These are phyloP conservation scores for Meleagris gallopavo DNA, from an alignment of 2,113 vertebrate species.

Conservation along the genomic window DNA sequence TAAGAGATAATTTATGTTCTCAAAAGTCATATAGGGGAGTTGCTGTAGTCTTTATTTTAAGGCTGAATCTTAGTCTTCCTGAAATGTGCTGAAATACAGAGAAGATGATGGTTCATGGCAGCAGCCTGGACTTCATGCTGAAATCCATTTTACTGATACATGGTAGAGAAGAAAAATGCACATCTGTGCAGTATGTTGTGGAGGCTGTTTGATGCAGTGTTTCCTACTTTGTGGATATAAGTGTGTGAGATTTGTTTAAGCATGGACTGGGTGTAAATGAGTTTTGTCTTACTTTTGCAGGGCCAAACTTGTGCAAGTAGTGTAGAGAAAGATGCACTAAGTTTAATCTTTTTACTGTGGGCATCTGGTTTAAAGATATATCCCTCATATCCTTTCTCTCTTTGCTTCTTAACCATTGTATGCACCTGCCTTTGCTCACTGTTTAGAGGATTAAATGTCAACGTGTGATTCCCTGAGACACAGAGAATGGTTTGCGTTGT, in stretches of 20 bases:
- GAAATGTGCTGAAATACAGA: neutral
- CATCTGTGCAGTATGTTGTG: neutral
- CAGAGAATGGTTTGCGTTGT: neutral
- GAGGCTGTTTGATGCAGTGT: neutral
- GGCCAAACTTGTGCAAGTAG: neutral
- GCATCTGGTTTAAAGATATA: neutral
- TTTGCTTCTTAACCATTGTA: neutral
- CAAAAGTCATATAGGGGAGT: constrained; percentile 7
- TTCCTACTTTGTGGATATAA: neutral
- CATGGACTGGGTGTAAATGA: neutral
- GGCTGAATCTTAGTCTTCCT: neutral
- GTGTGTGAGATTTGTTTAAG: neutral
- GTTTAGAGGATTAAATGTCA: neutral
- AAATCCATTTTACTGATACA: neutral
- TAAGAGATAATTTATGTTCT: constrained; percentile 34
- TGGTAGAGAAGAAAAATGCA: neutral
- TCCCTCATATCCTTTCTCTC: neutral
- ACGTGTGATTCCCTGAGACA: neutral
- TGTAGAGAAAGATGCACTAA: neutral
- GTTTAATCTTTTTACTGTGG: neutral
- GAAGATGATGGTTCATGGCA: neutral
- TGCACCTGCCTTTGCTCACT: neutral
- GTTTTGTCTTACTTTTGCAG: neutral
- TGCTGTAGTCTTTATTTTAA: neutral
- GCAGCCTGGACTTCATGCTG: neutral